A percentile compares a stretch with the other conserved stretches of the same genome.
phyloP scores from a whole-genome alignment of 2,888 invertebrate species.

The Dryobota labecula region DNA sequence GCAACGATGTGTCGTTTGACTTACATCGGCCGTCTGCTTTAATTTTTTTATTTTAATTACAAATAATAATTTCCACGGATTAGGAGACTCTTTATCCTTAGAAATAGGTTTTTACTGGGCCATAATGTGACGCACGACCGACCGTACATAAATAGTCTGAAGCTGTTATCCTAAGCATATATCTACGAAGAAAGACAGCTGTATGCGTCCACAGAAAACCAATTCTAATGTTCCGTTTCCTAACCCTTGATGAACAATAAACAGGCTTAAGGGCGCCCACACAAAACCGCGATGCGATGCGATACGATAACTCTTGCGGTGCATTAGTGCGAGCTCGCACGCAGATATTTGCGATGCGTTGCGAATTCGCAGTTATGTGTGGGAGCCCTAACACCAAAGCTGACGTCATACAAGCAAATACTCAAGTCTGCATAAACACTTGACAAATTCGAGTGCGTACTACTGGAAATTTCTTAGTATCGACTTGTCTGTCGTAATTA shows the following conservation, averaged over 20 bases:
- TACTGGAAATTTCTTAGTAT: conserved; percentile 28
- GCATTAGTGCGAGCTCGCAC: no score
- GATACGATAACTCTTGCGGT: no score
- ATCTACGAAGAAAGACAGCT: conserved; percentile 27
- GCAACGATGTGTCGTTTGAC: conserved; percentile 22
- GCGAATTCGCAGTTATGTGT: no score
- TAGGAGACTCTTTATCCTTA: conserved; percentile 23
- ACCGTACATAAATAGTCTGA: conserved; percentile 41
- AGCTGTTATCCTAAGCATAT: conserved; percentile 29
- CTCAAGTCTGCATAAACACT: conserved; percentile 20
- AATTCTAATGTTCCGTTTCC: conserved; percentile 21
- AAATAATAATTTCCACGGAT: conserved; percentile 18
- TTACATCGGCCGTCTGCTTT: conserved; percentile 3
- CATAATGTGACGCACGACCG: conserved; percentile 47
- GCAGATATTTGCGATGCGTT: no score
- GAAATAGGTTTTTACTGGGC: conserved; percentile 40
- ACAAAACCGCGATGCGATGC: no score
- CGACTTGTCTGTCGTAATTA: no score
- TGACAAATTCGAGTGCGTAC: conserved; percentile 21
- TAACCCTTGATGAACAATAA: conserved; percentile 14
- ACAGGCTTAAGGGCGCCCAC: no score
- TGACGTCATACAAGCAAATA: conserved; percentile 5
- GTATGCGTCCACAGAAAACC: conserved; percentile 42
- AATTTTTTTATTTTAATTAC: neutral
- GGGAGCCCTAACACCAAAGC: conserved; percentile 38